Conservation (phyloP, 1,140 invertebrate genomes). For the Neodiprion virginianus region DNA sequence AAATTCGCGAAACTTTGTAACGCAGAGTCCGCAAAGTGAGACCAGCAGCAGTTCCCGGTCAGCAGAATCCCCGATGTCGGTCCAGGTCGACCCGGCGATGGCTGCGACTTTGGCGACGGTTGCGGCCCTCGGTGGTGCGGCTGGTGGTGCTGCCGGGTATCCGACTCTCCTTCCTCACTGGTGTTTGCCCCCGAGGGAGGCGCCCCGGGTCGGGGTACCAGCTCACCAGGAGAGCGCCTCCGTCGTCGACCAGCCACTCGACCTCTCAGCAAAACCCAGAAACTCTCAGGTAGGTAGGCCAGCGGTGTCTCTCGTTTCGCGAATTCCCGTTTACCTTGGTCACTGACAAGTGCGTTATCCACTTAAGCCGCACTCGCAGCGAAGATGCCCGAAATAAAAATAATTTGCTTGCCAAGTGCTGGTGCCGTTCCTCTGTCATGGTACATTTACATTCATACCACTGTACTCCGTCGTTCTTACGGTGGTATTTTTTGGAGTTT, state of each 20-base stretch:
- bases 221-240: conserved; percentile 58
- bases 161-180: conserved; percentile 65
- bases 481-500: too few relatives aligned
- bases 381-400: too few relatives aligned
- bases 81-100: conserved; percentile 63
- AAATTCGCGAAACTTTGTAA: too few relatives aligned
- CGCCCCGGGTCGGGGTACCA: conserved; percentile 60
- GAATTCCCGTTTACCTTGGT: too few relatives aligned
- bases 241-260: conserved; percentile 74
- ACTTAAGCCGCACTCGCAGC: too few relatives aligned
- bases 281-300: conserved; percentile 55
- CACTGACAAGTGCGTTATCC: too few relatives aligned
- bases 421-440: too few relatives aligned
- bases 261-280: conserved; percentile 77
- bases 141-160: conserved; percentile 45
- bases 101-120: conserved; percentile 68
- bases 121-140: conserved; percentile 66
- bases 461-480: too few relatives aligned
- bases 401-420: too few relatives aligned
- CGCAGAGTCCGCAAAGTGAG: conserved; percentile 61
- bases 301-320: too few relatives aligned
- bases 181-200: conserved; percentile 62
- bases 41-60: conserved; percentile 62
- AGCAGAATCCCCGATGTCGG: conserved; percentile 62
- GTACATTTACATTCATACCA: too few relatives aligned